Base-by-base conservation (phyloP, 2,797 vertebrate genomes). In the Varecia variegata region DNA sequence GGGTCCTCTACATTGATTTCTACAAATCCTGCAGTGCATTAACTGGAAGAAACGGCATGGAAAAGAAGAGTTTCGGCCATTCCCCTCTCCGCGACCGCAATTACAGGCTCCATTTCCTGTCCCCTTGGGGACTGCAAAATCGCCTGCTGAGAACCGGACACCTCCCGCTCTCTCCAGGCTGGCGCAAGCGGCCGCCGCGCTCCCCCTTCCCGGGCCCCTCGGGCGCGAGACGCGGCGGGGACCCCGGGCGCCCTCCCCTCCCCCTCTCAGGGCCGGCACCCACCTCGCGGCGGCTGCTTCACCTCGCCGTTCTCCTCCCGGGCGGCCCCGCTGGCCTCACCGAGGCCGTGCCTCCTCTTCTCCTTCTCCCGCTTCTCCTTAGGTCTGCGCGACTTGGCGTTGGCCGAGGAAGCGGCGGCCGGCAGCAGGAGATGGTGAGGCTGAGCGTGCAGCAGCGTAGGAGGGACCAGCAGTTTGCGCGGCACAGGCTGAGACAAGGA, bases 251-350 rank as follows among this genome's bases (percentile, higher is more conserved):
- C 54, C 68, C 8, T 7, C 35, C 71, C 81, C 38, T 2, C 20
- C 56, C 13, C 82, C 10, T 4, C 52, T 50, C 38, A 25, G 56
- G 35, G 13, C 23, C 47, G 0, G 95, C 94, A 93, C 99, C 97
- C 99, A 99, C 99, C 99, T 99, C 99, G 99, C 85, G 98, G 98
- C 97, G 97, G 62, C 91, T 94, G 98, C 97, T 98, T 99, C 98
- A 99, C 98, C 93, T 99, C 99, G 32, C 99, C 99, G 98, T 99
- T 99, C 98, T 99, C 99, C 97, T 99, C 99, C 97, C 98, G 97
- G 95, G 87, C 96, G 30, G 67, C 93, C 94, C 97, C 98, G 96
- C 82, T 98, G 97, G 94, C 98, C 96, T 93, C 97, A 97, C 98
- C 98, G 94, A 98, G 97, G 96, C 98, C 99, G 71, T 99, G 98